Conservation (phyloP, 2,113 vertebrate genomes). For the Forbesichthys agassizii region DNA sequence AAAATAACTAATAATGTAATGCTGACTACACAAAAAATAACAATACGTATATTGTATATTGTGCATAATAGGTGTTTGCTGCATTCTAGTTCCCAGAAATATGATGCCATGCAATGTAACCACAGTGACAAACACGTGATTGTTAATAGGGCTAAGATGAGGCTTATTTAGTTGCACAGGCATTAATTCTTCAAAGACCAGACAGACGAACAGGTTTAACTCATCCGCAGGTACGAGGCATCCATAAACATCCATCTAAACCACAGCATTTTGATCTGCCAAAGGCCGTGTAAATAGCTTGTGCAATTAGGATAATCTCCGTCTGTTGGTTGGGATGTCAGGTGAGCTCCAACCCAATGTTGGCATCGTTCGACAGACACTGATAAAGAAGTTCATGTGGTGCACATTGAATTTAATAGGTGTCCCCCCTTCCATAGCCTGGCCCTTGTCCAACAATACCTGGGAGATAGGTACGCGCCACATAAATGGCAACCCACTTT, state of each 20-base stretch:
- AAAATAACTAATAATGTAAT: neutral
- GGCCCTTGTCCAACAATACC: slow-evolving; percentile 37
- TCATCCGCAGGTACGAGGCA: neutral
- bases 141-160: neutral
- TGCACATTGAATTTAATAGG: slow-evolving; percentile 12
- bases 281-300: neutral
- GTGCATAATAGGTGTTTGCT: neutral
- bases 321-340: slow-evolving; percentile 12
- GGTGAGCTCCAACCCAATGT: slow-evolving; percentile 14
- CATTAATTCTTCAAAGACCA: neutral
- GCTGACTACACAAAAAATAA: neutral
- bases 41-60: neutral
- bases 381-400: slow-evolving; percentile 24
- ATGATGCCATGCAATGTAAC: neutral
- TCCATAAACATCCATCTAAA: slow-evolving; percentile 1
- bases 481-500: slow-evolving; percentile 52
- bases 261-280: neutral
- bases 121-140: neutral
- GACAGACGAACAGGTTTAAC: slow-evolving; percentile 3
- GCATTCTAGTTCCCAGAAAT: neutral
- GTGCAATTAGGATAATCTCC: slow-evolving; percentile 21
- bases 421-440: neutral
- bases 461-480: slow-evolving; percentile 59
- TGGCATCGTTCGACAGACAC: slow-evolving; percentile 19
- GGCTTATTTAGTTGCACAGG: neutral